Percentiles rank a stretch among this genome's conserved stretches.
Evolutionary conservation across 2,113 vertebrate species (phyloP).

Genomic region (Rhizomys pruinosus): DNA sequence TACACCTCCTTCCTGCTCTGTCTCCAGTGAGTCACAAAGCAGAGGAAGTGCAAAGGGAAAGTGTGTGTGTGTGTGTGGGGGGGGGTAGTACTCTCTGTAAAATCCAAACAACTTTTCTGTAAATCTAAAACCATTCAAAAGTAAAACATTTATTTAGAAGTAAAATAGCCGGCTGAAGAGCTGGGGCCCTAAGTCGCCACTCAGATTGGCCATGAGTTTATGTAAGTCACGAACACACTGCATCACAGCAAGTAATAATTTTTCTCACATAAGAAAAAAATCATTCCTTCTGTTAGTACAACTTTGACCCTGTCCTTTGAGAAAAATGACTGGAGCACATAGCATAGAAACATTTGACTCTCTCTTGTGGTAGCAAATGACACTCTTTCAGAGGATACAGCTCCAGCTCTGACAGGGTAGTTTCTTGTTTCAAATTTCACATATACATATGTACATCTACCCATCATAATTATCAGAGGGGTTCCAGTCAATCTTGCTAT

Average conservation of each 20-base stretch:
- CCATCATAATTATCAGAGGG: background rate
- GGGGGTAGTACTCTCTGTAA: background rate
- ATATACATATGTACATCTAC: background rate
- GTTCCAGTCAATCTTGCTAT: background rate
- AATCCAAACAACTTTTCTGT: background rate
- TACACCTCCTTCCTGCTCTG: background rate
- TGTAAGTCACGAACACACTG: background rate
- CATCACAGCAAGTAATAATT: background rate
- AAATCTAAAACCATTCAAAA: background rate
- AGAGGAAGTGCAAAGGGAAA: background rate
- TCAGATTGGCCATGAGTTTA: background rate
- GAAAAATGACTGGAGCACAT: background rate
- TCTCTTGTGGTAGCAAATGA: background rate
- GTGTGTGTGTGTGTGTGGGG: too few relatives aligned
- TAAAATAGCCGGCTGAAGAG: background rate
- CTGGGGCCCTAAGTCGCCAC: background rate
- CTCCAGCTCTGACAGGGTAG: background rate
- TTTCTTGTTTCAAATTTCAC: background rate
- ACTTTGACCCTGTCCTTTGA: constrained; percentile 25
- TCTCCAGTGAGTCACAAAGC: background rate
- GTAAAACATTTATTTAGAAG: background rate
- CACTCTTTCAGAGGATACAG: background rate
- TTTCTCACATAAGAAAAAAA: constrained; percentile 36
- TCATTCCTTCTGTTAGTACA: constrained; percentile 31
- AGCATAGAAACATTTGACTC: background rate